Conservation (phyloP, 2,113 vertebrate genomes). For the Pelobates fuscus region DNA sequence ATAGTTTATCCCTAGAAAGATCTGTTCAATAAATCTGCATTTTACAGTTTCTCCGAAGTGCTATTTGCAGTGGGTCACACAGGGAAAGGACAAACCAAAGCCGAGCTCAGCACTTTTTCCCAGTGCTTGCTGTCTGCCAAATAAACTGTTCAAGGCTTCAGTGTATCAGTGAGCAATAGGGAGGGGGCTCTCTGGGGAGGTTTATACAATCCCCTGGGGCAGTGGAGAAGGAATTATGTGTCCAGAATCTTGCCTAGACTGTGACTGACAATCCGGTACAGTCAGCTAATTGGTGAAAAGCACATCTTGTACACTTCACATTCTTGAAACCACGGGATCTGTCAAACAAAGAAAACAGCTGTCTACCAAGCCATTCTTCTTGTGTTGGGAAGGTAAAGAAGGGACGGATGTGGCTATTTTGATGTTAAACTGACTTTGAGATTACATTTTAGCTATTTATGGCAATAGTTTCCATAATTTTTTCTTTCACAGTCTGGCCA, state of each 20-base stretch:
- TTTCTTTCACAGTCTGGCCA: no score
- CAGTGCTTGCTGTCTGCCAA: constrained; percentile 9
- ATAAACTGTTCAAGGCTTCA: constrained; percentile 27
- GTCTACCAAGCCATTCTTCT: constrained; percentile 11
- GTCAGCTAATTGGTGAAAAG: constrained; percentile 27
- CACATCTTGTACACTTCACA: constrained; percentile 11
- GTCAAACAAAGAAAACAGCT: constrained; percentile 16
- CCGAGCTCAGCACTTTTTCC: constrained; percentile 41
- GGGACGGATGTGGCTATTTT: not conserved
- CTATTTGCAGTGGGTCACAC: constrained; percentile 33
- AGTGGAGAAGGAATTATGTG: constrained; percentile 3
- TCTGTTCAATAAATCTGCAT: constrained; percentile 44
- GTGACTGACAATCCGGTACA: constrained; percentile 15
- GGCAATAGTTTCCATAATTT: no score
- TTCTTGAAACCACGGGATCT: constrained; percentile 17
- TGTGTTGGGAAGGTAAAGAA: constrained; percentile 14
- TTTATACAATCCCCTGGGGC: not conserved
- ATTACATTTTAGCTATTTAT: constrained; percentile 23
- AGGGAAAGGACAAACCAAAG: constrained; percentile 25
- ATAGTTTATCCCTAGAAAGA: constrained; percentile 41
- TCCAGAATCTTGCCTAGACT: not conserved
- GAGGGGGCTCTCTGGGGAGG: not conserved
- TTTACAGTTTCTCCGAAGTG: constrained; percentile 44
- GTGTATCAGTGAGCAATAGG: not conserved
- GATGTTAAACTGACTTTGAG: constrained; percentile 6